Percentiles rank a stretch among this genome's conserved stretches.
These are phyloP conservation scores for Eospalax fontanierii DNA, from an alignment of 2,797 vertebrate species.

Conservation along the genomic window DNA sequence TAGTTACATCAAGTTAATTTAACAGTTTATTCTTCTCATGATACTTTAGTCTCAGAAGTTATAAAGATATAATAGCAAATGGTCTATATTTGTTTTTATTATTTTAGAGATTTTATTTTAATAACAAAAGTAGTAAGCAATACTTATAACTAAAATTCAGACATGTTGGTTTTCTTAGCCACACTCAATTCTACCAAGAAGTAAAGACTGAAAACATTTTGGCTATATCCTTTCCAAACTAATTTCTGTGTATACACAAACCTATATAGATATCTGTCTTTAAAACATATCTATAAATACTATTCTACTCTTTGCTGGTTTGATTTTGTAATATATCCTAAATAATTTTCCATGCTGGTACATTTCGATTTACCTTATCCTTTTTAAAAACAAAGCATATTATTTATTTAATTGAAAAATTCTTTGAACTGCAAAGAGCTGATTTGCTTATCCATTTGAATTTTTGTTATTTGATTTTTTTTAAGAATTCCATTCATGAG, in stretches of 20 bases:
- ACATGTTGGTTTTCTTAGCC: background rate
- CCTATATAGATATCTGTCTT: background rate
- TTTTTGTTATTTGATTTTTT: no score
- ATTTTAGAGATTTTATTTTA: conserved; percentile 64
- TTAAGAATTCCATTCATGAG: no score
- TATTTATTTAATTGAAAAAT: no score
- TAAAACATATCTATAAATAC: conserved; percentile 1
- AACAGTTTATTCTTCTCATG: conserved; percentile 47
- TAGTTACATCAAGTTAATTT: conserved; percentile 31
- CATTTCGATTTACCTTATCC: conserved; percentile 38
- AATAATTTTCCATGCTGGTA: conserved; percentile 39
- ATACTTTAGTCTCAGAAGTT: conserved; percentile 55
- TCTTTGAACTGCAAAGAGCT: no score
- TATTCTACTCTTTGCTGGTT: background rate
- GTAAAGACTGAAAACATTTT: conserved; percentile 50
- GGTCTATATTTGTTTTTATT: conserved; percentile 41
- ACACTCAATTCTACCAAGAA: background rate
- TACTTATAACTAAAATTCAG: conserved; percentile 39
- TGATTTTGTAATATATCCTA: conserved; percentile 18
- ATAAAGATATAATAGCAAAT: conserved; percentile 58
- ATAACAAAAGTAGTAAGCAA: conserved; percentile 62
- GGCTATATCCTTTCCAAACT: conserved; percentile 27
- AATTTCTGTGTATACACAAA: conserved; percentile 20
- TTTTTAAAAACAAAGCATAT: background rate
- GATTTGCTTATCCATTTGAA: no score